Conservation (phyloP, 1,140 invertebrate genomes). For the Drosophila sp. region DNA sequence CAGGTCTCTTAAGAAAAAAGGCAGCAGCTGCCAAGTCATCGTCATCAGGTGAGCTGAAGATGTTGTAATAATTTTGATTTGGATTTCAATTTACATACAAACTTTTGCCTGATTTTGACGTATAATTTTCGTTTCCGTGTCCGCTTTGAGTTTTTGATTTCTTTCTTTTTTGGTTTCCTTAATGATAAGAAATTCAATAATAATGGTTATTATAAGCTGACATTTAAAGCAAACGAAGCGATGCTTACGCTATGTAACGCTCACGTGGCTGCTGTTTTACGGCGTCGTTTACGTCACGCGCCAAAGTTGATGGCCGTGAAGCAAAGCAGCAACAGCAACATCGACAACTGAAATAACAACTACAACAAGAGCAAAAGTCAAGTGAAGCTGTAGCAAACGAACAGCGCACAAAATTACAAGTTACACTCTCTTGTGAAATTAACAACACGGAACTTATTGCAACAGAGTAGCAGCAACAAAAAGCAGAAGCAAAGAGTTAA, state of each 20-base stretch:
- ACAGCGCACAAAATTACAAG: slow-evolving; percentile 78
- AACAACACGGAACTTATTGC: slow-evolving; percentile 83
- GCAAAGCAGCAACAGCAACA: slow-evolving; percentile 17
- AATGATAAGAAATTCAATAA: slow-evolving; percentile 34
- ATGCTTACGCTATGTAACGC: slow-evolving; percentile 63
- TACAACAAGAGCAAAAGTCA: neutral
- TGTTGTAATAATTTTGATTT: slow-evolving; percentile 12
- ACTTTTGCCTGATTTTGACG: slow-evolving; percentile 17
- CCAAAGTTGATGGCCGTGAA: slow-evolving; percentile 69
- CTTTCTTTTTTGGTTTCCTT: slow-evolving; percentile 30
- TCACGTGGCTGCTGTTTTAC: slow-evolving; percentile 75
- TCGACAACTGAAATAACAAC: neutral
- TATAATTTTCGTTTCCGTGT: slow-evolving; percentile 12
- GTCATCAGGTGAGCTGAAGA: slow-evolving; percentile 15
- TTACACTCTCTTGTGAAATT: slow-evolving; percentile 81
- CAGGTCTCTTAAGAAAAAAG: slow-evolving; percentile 82
- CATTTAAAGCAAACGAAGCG: slow-evolving; percentile 77
- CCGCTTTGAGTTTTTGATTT: neutral
- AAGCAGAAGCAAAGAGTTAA: no score
- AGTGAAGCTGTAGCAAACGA: slow-evolving; percentile 49
- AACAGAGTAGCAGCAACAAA: slow-evolving; percentile 38
- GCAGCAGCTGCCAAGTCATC: slow-evolving; percentile 55
- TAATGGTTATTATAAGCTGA: slow-evolving; percentile 57
- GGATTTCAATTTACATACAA: slow-evolving; percentile 8
- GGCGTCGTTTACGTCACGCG: slow-evolving; percentile 75